Conservation (phyloP, 2,888 invertebrate genomes). For the Myathropa florea region DNA sequence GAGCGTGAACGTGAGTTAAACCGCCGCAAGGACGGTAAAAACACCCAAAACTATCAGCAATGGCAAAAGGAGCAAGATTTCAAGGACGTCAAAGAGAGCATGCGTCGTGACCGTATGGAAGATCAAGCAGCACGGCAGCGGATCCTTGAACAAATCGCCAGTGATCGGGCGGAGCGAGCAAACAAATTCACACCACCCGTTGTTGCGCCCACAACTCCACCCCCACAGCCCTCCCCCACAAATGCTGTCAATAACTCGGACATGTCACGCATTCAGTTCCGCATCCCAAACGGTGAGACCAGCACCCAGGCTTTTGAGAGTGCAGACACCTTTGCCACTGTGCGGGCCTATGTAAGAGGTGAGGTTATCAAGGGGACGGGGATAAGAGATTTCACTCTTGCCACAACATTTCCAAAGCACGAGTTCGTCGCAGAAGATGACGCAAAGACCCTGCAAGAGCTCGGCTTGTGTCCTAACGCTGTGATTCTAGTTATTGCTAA, state of each 20-base stretch:
- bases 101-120: slow-evolving; percentile 88
- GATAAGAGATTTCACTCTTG: slow-evolving; percentile 85
- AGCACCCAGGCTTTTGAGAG: slow-evolving; percentile 88
- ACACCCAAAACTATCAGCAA: slow-evolving; percentile 86
- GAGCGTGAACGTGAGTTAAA: slow-evolving; percentile 85
- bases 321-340: slow-evolving; percentile 84
- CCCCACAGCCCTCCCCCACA: slow-evolving; percentile 62
- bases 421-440: slow-evolving; percentile 93
- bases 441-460: slow-evolving; percentile 89
- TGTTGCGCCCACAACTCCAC: slow-evolving; percentile 69
- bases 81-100: slow-evolving; percentile 83
- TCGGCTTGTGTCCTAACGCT: slow-evolving; percentile 92
- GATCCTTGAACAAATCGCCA: slow-evolving; percentile 91
- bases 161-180: slow-evolving; percentile 88
- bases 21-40: slow-evolving; percentile 87
- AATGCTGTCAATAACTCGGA: slow-evolving; percentile 75
- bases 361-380: slow-evolving; percentile 76
- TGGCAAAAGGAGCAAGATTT: slow-evolving; percentile 88
- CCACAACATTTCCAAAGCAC: slow-evolving; percentile 94
- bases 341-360: slow-evolving; percentile 79
- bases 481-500: slow-evolving; percentile 81
- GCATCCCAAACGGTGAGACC: slow-evolving; percentile 90
- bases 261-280: slow-evolving; percentile 90
- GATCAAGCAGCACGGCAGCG: slow-evolving; percentile 88
- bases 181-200: slow-evolving; percentile 77